Evolutionary conservation across 2,113 vertebrate genomes (phyloP).

Genomic region (Meriones unguiculatus): DNA sequence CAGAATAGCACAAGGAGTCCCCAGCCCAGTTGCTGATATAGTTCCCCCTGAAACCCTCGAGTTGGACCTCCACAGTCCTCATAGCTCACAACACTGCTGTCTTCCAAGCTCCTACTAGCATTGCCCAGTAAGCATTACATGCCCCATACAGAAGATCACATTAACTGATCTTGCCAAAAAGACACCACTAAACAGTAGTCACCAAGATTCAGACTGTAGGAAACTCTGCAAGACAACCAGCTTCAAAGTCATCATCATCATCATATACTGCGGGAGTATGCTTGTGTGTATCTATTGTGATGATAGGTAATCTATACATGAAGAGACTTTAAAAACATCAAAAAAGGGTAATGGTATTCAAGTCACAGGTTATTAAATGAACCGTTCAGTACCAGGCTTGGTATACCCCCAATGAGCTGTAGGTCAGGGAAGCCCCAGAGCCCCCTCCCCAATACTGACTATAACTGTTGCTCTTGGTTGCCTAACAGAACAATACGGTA

Average conservation of each 20-base stretch:
- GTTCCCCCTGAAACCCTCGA: neutral
- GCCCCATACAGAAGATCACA: neutral
- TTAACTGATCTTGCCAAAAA: neutral
- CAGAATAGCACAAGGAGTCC: neutral
- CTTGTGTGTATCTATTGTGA: neutral
- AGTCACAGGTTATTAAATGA: neutral
- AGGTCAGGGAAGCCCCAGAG: neutral
- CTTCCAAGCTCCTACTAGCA: neutral
- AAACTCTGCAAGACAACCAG: neutral
- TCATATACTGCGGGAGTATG: neutral
- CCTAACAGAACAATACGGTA: neutral
- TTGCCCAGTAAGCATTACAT: neutral
- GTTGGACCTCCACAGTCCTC: neutral
- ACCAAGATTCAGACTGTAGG: neutral
- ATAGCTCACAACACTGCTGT: neutral
- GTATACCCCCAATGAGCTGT: neutral
- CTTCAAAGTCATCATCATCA: neutral
- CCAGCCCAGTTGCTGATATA: neutral
- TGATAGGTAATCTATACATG: neutral
- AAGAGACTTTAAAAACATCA: neutral
- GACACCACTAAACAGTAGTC: neutral
- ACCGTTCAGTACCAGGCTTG: neutral
- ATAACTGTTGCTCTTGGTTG: neutral
- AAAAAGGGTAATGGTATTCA: neutral
- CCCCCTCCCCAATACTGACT: neutral